Conservation (phyloP, 2,797 vertebrate genomes). For the Spheniscus humboldti region DNA sequence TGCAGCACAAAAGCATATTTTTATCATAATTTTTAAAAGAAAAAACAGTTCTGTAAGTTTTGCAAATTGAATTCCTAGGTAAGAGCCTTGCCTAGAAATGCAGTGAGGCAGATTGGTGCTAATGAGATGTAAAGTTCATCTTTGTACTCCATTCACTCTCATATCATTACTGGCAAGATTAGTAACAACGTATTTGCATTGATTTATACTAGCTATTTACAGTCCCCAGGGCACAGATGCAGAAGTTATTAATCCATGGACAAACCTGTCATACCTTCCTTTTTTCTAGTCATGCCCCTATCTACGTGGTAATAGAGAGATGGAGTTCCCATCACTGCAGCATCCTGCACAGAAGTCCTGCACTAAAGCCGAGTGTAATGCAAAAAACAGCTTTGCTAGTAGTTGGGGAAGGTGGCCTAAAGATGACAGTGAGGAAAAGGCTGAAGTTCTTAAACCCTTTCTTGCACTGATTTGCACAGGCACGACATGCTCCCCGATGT, state of each 20-base stretch:
- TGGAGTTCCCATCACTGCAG: not conserved
- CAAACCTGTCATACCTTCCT: not conserved
- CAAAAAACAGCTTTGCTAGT: not conserved
- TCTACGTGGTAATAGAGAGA: not conserved
- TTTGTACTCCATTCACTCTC: not conserved
- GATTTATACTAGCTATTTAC: constrained; percentile 2
- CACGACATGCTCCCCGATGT: not conserved
- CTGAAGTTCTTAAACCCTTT: not conserved
- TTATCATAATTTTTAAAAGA: not conserved
- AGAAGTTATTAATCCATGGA: not conserved
- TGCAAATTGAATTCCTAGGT: not conserved
- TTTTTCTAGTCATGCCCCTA: not conserved
- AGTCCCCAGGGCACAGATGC: not conserved
- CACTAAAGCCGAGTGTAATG: not conserved
- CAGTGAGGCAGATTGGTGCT: not conserved
- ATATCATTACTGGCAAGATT: not conserved
- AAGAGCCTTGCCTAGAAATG: not conserved
- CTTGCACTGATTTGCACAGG: not conserved
- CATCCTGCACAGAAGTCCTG: not conserved
- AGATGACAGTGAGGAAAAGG: not conserved
- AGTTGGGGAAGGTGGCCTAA: not conserved
- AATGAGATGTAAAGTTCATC: not conserved
- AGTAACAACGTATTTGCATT: not conserved
- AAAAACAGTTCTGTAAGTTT: not conserved
- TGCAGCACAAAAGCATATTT: not conserved